Evolutionary conservation across 92 coral and sea anemone species (phyloP), one percentile per base, ranked within the genome.

Genomic region (Phenganax subtilis): DNA sequence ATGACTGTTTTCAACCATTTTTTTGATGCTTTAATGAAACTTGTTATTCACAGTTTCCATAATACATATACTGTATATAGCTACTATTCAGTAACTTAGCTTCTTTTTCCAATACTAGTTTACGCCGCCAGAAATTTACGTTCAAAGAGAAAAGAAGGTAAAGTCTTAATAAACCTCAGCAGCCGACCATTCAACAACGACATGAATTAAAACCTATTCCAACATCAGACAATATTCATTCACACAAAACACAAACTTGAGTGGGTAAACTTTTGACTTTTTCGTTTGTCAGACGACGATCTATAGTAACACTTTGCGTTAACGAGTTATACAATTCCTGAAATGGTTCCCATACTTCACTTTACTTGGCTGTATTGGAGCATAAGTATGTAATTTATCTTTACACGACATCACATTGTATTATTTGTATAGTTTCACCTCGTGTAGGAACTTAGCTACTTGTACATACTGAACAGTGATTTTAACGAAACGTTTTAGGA

Each of bases 51-150:
- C 65, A 17, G 0, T 37, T 29, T 71, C 20, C 30, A 10, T 6
- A 54, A 75, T 20, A 37, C 25, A 0, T 20, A 20, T 20, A 20
- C 25, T 20, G 25, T 20, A 20, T 20, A 20, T 20, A n/a, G n/a
- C n/a, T n/a, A 20, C 25, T 20, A 20, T 20, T 20, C 25, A 71
- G 12, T 12, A 52, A 51, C 12, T 6, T 29, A 27, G 62, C 17
- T 15, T 20, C 62, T 58, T 6, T 77, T 10, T 74, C 11, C 76
- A 75, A 30, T 8, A 6, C 11, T 54, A 96, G 99, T 92, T 86
- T 96, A 96, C 63, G 88, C 91, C 10, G 99, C 97, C 8, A 72
- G 97, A 67, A 92, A 96, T 88, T 76, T 96, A 66, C 97, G 89
- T 72, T 89, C 97, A 1, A 96, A 89, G 77, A 86, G 70, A 58